phyloP scores from a whole-genome alignment of 2,113 vertebrate genomes.

The Gymnogyps californianus region DNA sequence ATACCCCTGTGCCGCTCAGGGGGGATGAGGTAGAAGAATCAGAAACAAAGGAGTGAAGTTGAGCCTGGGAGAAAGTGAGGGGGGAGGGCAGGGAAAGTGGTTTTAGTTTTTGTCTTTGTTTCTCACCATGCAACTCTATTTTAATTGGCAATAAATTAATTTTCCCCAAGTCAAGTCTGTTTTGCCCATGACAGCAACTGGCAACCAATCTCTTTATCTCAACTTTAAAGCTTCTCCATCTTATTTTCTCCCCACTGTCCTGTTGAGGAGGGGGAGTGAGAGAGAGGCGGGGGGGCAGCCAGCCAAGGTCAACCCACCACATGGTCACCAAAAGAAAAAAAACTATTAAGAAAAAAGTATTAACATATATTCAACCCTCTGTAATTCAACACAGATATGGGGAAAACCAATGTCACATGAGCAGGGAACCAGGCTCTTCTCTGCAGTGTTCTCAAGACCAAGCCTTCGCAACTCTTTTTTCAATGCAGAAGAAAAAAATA shows the following conservation, averaged over 20 bases:
- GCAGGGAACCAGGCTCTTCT: not conserved
- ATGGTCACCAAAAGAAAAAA: not conserved
- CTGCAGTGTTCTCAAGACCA: not conserved
- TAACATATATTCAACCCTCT: not conserved
- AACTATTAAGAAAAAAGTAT: not conserved
- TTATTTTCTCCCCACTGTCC: not conserved
- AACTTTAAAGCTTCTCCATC: not conserved
- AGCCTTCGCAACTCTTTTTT: not conserved
- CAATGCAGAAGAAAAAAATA: not conserved
- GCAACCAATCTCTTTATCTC: not conserved
- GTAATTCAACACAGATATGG: not conserved
- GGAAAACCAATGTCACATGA: not conserved
- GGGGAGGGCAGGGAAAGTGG: not conserved
- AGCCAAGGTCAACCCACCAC: not conserved
- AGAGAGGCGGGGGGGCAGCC: not conserved
- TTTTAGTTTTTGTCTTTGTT: not conserved
- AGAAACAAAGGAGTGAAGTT: not conserved
- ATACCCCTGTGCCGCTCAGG: rapidly evolving
- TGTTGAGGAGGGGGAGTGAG: not conserved
- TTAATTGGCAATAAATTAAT: not conserved
- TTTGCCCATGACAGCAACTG: not conserved
- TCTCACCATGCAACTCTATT: not conserved
- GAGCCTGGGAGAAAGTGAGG: not conserved
- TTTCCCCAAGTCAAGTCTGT: not conserved
- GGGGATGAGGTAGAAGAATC: not conserved